Base-by-base conservation (phyloP, 2,113 vertebrate genomes). In the Noctilio leporinus region DNA sequence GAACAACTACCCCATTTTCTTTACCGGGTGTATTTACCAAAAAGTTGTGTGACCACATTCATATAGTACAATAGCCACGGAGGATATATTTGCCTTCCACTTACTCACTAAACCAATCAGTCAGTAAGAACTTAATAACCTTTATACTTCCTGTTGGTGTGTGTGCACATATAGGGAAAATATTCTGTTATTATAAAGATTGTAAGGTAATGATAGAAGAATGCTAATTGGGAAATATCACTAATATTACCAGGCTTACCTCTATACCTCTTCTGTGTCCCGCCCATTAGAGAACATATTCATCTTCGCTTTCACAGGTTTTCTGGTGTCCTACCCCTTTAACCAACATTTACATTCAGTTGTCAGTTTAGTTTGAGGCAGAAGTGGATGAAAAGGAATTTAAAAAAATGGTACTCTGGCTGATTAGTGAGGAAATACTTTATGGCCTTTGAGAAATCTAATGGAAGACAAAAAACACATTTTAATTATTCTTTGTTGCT, bases 21-120 rank as follows among this genome's bases (percentile, higher is more conserved):
- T 26, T 82, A 7, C 0, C 69, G 47, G 10, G 7, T 82, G 11
- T 93, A 73, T 96, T 97, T 45, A 55, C 97, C 93, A 96, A 94
- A 93, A 97, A 97, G 65, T 20, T 93, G 14, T 72, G 12, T 64
- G 17, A 53, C 70, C n/a, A 65, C 3, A 49, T 81, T 35, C 70
- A 76, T 40, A 82, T 19, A 93, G 59, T 89, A 72, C 53, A 84
- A 93, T 2, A 91, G n/a, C 51, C 72, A 45, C 5, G 57, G 24
- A 72, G 35, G 43, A 62, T 4, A 59, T 10, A 30, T 7, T 49
- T 16, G 3, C 3, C 43, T 89, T 75, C 22, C 0, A 2, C 38
- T 92, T 83, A 28, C 1, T 92, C 72, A 78, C 59, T 92, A 84
- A 65, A 30, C 33, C n/a, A 93, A 55, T 43, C 49, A 57, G 55